Percentiles rank a stretch among this genome's conserved stretches.
Conservation (phyloP, 2,888 invertebrate species). For the Thumatha senex region DNA sequence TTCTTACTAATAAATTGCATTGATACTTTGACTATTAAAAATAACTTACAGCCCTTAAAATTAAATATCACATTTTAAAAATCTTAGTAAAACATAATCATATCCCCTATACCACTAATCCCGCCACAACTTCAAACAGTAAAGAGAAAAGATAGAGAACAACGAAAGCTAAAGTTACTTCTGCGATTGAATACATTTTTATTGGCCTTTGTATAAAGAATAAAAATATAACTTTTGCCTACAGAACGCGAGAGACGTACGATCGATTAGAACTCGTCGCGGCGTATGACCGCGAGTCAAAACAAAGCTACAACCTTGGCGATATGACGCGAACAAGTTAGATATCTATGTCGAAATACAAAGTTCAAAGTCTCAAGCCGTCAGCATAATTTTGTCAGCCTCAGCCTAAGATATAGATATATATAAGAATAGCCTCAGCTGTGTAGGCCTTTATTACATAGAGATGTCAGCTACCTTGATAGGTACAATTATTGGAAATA, state of each 20-base stretch:
- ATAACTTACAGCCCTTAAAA: constrained; percentile 45
- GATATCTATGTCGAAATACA: constrained; percentile 23
- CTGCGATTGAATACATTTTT: constrained; percentile 78
- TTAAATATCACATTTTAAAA: constrained; percentile 70
- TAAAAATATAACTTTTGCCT: background rate
- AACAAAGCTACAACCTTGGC: constrained; percentile 58
- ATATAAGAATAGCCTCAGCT: too few relatives aligned
- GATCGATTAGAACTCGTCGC: constrained; percentile 55
- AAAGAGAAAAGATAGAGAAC: constrained; percentile 77
- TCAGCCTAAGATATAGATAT: too few relatives aligned
- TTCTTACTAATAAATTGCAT: constrained; percentile 59
- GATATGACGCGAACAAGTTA: constrained; percentile 44
- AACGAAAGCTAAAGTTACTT: constrained; percentile 73
- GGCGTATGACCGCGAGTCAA: constrained; percentile 65
- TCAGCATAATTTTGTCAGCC: background rate
- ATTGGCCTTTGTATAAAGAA: constrained; percentile 43
- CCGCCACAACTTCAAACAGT: constrained; percentile 75
- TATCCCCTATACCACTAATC: constrained; percentile 61
- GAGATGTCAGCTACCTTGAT: too few relatives aligned
- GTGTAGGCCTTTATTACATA: too few relatives aligned
- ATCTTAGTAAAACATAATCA: constrained; percentile 26
- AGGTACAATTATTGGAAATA: too few relatives aligned
- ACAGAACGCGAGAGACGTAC: constrained; percentile 52
- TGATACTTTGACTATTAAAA: constrained; percentile 59
- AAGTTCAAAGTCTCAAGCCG: constrained; percentile 1